Base-by-base conservation (phyloP, 1,140 invertebrate species). In the Saccostrea cuccullata region DNA sequence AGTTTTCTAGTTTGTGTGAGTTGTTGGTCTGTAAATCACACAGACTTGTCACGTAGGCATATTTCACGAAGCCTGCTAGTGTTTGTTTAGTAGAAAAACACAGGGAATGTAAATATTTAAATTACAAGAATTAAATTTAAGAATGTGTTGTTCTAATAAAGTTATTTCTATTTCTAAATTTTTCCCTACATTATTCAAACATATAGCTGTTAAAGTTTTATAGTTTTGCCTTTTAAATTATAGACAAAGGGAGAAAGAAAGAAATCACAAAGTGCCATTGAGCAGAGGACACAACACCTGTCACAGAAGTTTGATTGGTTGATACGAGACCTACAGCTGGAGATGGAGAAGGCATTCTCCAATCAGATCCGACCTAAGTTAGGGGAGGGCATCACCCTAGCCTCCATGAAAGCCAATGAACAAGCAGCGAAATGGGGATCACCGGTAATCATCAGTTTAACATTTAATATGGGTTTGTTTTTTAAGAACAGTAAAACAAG, bases 371-470 rank as follows among this genome's bases (percentile, higher is more conserved):
- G 36, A 23, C 77, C 85, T 17, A 88, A 90, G 55, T 60, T 91
- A 67, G 47, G 70, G 12, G 85, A 85, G 55, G 90, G 90, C 20
- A 77, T 87, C n/a, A 58, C 85, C 8, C 40, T 83, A 26, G 90
- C 90, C 55, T 55, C 77, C 13, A 40, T 26, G 17, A 58, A 40
- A 73, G 88, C 90, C 60, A 85, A 87, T 26, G 64, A 89, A 23
- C 89, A 83, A n/a, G 36, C 55, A 30, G 58, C 60, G 15, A 86
- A 88, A 23, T 91, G 90, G 90, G 60, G 85, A 11, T 23, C 84
- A 26, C 26, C 70, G 70, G 70, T 73, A n/a, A 73, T 26, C 13
- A 12, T 13, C 26, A n/a, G 13, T 15, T 73, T 12, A 60, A 60
- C 58, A 60, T 60, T 60, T 60, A 20, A 15, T 17, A 47, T 47